Evolutionary conservation across 2,113 vertebrate genomes (phyloP).

Genomic region (Falco punctatus): DNA sequence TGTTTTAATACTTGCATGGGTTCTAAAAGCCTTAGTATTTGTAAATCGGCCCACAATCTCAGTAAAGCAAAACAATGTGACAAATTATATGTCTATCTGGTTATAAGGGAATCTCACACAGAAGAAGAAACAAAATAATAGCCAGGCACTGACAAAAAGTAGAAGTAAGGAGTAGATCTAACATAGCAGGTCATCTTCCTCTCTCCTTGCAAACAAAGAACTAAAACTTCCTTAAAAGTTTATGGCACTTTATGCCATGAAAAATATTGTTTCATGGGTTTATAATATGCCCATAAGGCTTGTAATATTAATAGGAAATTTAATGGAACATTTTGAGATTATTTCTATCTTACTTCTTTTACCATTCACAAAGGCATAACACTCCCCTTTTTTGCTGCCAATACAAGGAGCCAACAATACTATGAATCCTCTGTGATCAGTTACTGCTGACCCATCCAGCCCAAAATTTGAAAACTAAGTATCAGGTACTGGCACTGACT

Average conservation of each 20-base stretch:
- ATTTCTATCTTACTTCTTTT: background rate
- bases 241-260: background rate
- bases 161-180: background rate
- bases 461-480: background rate
- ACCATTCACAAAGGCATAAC: background rate
- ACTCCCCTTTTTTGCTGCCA: background rate
- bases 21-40: conserved; percentile 11
- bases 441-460: background rate
- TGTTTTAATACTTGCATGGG: background rate
- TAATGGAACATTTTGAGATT: background rate
- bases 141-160: background rate
- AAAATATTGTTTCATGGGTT: background rate
- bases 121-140: background rate
- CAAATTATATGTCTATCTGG: background rate
- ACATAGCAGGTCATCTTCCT: background rate
- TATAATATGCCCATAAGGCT: background rate
- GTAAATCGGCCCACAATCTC: background rate
- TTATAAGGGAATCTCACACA: background rate
- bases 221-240: background rate
- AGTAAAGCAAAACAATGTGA: background rate
- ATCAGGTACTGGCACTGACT: background rate
- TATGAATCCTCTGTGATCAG: background rate
- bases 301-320: background rate
- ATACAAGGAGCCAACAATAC: background rate
- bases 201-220: background rate